These are phyloP conservation scores for Musca vetustissima DNA, from an alignment of 1,140 invertebrate genomes.

Conservation along the genomic window DNA sequence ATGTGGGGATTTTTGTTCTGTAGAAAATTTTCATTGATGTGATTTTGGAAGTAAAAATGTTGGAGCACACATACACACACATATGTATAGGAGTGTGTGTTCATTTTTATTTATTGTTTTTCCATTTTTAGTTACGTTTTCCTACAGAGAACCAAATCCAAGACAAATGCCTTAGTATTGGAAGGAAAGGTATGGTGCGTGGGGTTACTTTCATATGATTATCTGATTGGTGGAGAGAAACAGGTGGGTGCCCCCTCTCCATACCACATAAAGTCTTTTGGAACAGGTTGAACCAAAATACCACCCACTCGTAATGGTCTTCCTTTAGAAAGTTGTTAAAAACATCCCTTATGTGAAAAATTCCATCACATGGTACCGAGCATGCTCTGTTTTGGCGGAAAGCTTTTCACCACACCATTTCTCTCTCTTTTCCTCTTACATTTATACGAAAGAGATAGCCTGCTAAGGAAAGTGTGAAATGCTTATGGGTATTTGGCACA, in stretches of 20 bases:
- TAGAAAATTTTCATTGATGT: background rate
- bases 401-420: constrained; percentile 42
- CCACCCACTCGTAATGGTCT: background rate
- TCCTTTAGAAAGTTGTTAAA: background rate
- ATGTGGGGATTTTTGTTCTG: background rate
- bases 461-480: constrained; percentile 4
- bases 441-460: background rate
- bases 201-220: no score
- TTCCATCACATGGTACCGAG: constrained; percentile 14
- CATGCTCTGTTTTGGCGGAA: background rate
- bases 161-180: no score
- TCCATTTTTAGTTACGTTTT: no score
- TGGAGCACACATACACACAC: no score
- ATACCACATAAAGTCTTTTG: no score
- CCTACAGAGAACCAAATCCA: no score
- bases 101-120: background rate
- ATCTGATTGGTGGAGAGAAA: background rate
- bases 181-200: no score
- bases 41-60: constrained; percentile 15
- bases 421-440: background rate
- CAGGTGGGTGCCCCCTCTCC: background rate
- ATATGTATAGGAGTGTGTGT: background rate
- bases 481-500: background rate
- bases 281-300: background rate
- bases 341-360: constrained; percentile 8